Evolutionary conservation across 2,113 vertebrate genomes (phyloP), one percentile per base, ranked within the genome.

Genomic region (Acrocephalus kingi): DNA sequence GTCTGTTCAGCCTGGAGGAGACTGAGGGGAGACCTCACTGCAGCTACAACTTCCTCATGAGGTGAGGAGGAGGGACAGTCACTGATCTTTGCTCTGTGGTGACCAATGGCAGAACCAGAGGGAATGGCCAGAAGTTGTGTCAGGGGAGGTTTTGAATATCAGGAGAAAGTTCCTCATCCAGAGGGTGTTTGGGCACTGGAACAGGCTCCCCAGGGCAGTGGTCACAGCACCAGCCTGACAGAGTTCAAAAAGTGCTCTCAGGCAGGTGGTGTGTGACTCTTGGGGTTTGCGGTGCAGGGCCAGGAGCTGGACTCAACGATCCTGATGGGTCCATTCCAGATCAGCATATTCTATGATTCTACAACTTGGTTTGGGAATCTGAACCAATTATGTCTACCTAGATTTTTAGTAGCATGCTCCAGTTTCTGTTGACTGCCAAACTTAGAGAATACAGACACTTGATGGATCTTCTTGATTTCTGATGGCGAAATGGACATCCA

Each of bases 41-140:
- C 35, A 63, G 16, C 2, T 59, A 33, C n/a, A 68, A 1, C 7
- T 51, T 2, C 28, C 11, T 52, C 2, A 3, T 2, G 3, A 74
- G 8, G 11, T 4, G 16, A 39, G 54, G 11, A 8, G 5, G 7
- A 48, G 30, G 24, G 9, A 1, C 24, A 82, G 54, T 0, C 12
- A 22, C 39, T n/a, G 30, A 54, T 11, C 39, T 48, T 13, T 75
- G 5, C 19, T 30, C n/a, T 46, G 39, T 0, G 27, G 9, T 46
- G 69, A 11, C 39, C 35, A 74, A 13, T 17, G 33, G 54, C 11
- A 89, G n/a, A 5, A 22, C 3, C 13, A 0, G 0, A 61, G 54
- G 33, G 6, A 74, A 33, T 15, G 28, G 33, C 33, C 39, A 39
- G 39, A 9, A 48, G 24, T 5, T 54, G 20, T 18, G 39, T 9